phyloP scores from a whole-genome alignment of 2,113 vertebrate genomes.

The Aviceda subcristata region DNA sequence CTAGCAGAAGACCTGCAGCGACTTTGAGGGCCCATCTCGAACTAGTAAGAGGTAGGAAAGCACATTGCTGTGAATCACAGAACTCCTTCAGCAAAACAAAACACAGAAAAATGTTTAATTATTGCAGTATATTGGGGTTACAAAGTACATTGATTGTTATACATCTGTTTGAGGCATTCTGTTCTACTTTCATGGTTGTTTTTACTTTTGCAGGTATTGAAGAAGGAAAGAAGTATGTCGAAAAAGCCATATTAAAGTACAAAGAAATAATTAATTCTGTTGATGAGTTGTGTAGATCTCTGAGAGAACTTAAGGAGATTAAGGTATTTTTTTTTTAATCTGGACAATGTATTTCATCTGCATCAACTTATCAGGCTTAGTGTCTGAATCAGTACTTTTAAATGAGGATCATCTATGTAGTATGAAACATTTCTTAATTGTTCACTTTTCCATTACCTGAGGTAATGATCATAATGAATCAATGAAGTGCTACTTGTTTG shows the following conservation, averaged over 20 bases:
- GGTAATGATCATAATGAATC: neutral
- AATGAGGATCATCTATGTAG: neutral
- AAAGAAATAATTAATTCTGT: conserved; percentile 83
- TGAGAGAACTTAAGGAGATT: conserved; percentile 82
- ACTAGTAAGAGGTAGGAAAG: neutral
- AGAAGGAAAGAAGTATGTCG: conserved; percentile 83
- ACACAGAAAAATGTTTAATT: neutral
- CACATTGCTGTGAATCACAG: neutral
- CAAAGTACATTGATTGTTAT: neutral
- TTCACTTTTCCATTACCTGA: neutral
- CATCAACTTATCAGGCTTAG: neutral
- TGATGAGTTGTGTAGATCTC: conserved; percentile 79
- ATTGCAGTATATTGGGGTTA: neutral
- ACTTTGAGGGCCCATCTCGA: neutral
- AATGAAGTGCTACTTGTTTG: neutral
- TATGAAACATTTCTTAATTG: neutral
- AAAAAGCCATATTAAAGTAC: conserved; percentile 84
- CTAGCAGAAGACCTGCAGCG: neutral
- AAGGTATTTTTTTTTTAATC: conserved; percentile 72
- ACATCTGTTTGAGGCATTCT: neutral
- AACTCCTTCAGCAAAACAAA: neutral
- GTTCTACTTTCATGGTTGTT: neutral
- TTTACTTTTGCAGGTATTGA: conserved; percentile 76
- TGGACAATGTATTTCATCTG: neutral
- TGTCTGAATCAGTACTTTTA: neutral